These are phyloP conservation scores for Carcina quercana DNA, from an alignment of 2,888 invertebrate species.

Conservation along the genomic window DNA sequence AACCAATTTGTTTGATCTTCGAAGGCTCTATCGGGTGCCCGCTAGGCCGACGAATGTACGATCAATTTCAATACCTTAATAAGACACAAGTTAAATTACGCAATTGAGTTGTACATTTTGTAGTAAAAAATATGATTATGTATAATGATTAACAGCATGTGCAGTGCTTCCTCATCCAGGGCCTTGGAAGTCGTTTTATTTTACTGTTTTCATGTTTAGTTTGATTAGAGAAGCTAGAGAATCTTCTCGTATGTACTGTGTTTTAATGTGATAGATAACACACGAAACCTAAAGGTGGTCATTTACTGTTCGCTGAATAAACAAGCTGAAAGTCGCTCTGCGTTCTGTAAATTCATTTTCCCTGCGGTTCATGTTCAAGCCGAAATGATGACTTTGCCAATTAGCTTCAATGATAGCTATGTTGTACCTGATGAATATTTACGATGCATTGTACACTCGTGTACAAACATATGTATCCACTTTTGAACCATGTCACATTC, in stretches of 20 bases:
- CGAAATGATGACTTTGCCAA: no score
- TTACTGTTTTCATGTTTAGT: no score
- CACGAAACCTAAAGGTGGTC: no score
- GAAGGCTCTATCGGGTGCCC: not conserved
- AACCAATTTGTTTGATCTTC: slow-evolving; percentile 1
- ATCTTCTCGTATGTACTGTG: no score
- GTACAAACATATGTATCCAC: no score
- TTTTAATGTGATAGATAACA: no score
- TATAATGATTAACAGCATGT: slow-evolving; percentile 13
- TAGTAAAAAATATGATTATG: slow-evolving; percentile 26
- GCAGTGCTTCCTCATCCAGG: slow-evolving; percentile 31
- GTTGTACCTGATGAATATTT: slow-evolving; percentile 20
- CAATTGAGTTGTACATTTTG: slow-evolving; percentile 17
- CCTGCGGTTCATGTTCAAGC: no score
- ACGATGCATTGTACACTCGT: slow-evolving; percentile 25
- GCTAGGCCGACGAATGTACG: not conserved
- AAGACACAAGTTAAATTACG: slow-evolving; percentile 13
- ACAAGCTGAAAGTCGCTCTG: no score
- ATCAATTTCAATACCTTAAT: not conserved
- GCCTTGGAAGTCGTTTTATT: slow-evolving; percentile 23
- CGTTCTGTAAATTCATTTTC: no score
- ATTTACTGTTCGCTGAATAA: no score
- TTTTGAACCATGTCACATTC: no score
- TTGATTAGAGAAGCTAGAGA: no score
- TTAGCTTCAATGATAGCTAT: not conserved